A percentile compares a stretch with the other conserved stretches of the same genome.
Conservation (phyloP, 2,797 vertebrate species). For the Sebastes diaconus region DNA sequence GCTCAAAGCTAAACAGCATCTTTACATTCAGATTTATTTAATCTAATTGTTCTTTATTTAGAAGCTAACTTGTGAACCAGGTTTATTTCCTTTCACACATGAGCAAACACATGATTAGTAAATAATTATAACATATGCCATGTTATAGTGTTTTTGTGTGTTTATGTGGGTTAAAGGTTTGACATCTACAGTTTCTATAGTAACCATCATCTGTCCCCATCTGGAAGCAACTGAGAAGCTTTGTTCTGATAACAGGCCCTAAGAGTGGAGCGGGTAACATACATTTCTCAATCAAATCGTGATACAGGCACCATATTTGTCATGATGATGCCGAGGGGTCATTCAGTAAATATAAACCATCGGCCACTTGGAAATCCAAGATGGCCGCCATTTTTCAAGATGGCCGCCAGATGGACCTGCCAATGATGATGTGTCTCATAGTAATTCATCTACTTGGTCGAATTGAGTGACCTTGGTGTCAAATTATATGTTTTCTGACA, state of each 20-base stretch:
- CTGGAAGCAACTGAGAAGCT: neutral
- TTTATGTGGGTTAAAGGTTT: neutral
- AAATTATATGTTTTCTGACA: no score
- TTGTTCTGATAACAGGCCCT: neutral
- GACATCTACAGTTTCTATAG: neutral
- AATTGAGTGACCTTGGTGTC: no score
- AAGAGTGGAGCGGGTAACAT: no score
- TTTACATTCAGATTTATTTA: neutral
- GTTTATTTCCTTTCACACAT: neutral
- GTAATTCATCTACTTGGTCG: no score
- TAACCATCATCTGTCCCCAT: neutral
- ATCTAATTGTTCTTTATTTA: neutral
- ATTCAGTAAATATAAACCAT: no score
- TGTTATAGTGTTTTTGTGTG: neutral
- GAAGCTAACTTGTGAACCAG: fast-evolving
- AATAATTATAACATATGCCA: fast-evolving
- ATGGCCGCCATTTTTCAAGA: no score
- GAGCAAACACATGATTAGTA: neutral
- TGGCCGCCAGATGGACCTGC: no score
- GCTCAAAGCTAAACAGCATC: neutral
- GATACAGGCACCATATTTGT: no score
- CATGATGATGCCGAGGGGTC: no score
- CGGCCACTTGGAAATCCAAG: no score
- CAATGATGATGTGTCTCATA: no score
- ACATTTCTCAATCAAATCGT: no score